Evolutionary conservation across 2,113 vertebrate genomes (phyloP).

Genomic region (Phyllostomus hastatus): DNA sequence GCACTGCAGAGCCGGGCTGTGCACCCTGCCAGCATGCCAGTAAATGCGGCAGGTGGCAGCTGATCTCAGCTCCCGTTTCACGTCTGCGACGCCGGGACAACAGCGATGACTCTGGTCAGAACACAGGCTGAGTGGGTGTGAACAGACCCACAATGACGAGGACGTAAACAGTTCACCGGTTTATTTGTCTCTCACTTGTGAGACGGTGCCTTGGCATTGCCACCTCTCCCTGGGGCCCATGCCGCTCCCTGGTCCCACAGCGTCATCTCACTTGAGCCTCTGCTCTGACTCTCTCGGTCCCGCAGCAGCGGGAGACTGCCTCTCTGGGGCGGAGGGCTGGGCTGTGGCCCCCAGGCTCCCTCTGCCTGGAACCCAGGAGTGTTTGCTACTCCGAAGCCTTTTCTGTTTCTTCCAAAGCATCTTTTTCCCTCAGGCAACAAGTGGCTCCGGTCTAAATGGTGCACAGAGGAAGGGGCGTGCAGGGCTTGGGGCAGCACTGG

Average conservation of each 20-base stretch:
- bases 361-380: background rate
- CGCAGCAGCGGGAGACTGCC: background rate
- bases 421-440: background rate
- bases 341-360: background rate
- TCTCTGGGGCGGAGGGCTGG: background rate
- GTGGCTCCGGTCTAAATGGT: background rate
- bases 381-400: background rate
- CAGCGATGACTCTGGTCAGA: background rate
- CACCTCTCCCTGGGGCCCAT: background rate
- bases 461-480: background rate
- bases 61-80: background rate
- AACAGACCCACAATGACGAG: background rate
- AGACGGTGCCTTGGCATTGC: background rate
- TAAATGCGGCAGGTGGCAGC: accelerated
- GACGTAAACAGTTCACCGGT: background rate
- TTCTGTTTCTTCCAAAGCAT: background rate
- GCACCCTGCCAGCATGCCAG: background rate
- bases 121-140: background rate
- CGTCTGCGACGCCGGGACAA: background rate
- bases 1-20: too few species aligned
- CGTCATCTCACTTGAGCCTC: background rate
- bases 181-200: background rate
- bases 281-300: background rate
- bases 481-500: too few species aligned
- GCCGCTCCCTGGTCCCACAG: background rate